Percentiles rank a stretch among this genome's conserved stretches.
Evolutionary conservation across 2,888 invertebrate genomes (phyloP).

Genomic region (Encarsia formosa): DNA sequence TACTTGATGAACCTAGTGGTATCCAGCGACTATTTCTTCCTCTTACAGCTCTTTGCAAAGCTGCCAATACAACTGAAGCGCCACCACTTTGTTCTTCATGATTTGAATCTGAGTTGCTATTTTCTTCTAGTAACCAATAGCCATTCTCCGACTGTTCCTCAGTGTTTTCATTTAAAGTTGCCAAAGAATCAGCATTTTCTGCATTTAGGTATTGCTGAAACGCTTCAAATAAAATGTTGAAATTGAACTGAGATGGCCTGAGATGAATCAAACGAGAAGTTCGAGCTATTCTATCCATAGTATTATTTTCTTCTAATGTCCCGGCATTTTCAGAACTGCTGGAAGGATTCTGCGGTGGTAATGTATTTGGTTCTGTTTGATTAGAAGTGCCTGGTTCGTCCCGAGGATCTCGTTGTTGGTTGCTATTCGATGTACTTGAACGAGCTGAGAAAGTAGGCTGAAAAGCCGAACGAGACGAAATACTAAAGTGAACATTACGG

Average conservation of each 20-base stretch:
- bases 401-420: neutral
- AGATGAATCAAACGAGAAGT: too few species aligned
- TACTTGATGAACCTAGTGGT: constrained; percentile 34
- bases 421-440: constrained; percentile 13
- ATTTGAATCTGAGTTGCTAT: constrained; percentile 45
- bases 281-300: too few species aligned
- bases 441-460: constrained; percentile 40
- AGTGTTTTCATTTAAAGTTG: constrained; percentile 29
- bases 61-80: too few species aligned
- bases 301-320: too few species aligned
- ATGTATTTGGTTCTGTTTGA: neutral
- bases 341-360: too few species aligned
- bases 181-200: too few species aligned
- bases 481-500: constrained; percentile 4
- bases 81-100: constrained; percentile 35
- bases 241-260: too few species aligned
- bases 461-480: constrained; percentile 45
- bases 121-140: constrained; percentile 45
- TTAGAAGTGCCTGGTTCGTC: constrained; percentile 2
- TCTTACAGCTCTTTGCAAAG: constrained; percentile 25
- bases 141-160: constrained; percentile 44
- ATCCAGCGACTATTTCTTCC: constrained; percentile 45
- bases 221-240: too few species aligned
- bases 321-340: too few species aligned
- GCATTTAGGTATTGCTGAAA: too few species aligned